A percentile compares a stretch with the other conserved stretches of the same genome.
Evolutionary conservation across 2,888 invertebrate species (phyloP).

Genomic region (Itoplectis maculator): DNA sequence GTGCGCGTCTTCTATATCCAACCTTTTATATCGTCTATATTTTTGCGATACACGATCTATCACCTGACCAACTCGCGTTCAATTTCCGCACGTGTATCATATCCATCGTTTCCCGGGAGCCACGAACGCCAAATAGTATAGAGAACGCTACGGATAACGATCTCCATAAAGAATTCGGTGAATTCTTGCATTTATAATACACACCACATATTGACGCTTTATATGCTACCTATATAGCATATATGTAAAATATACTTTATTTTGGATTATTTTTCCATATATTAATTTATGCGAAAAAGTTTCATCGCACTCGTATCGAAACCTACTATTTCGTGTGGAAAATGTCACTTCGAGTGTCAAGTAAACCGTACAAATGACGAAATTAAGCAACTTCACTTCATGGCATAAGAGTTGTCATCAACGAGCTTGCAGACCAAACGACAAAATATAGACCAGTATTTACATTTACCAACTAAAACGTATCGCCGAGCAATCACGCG

Average conservation of each 20-base stretch:
- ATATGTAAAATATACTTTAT: slow-evolving; percentile 2
- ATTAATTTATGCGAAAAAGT: no score
- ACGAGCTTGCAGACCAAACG: no score
- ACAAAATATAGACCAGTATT: no score
- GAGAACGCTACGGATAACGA: background rate
- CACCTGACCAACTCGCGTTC: slow-evolving; percentile 52
- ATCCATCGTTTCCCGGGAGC: slow-evolving; percentile 14
- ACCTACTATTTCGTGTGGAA: slow-evolving; percentile 2
- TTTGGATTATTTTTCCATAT: no score
- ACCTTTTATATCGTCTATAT: slow-evolving; percentile 37
- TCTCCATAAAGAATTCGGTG: background rate
- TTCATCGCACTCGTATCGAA: no score
- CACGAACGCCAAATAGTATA: slow-evolving; percentile 11
- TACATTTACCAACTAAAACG: no score
- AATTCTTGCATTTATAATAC: slow-evolving; percentile 29
- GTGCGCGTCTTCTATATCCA: slow-evolving; percentile 18
- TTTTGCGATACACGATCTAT: slow-evolving; percentile 65
- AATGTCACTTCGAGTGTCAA: no score
- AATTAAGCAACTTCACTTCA: no score
- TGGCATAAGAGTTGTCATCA: no score
- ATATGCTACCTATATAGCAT: slow-evolving; percentile 36
- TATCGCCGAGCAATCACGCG: no score
- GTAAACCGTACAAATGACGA: no score
- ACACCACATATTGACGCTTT: slow-evolving; percentile 36
- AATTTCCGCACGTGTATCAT: slow-evolving; percentile 12